Conservation (phyloP, 2,888 invertebrate genomes). For the Seira musarum region DNA sequence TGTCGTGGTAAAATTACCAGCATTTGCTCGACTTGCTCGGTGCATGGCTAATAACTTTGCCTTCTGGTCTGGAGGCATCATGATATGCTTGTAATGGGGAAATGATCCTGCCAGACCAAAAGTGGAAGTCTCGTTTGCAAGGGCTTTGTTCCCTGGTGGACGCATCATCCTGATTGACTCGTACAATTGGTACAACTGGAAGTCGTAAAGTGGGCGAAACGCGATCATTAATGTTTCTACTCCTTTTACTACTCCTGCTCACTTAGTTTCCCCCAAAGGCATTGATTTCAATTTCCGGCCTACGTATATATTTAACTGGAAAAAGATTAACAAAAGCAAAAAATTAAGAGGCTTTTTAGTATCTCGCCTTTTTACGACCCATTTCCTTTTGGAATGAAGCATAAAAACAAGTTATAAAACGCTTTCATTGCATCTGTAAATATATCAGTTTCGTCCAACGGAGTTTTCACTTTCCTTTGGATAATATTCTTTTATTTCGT, state of each 20-base stretch:
- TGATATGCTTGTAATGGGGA: conserved; percentile 59
- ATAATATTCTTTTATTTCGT: too few relatives aligned
- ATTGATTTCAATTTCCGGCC: not conserved
- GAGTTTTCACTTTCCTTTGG: too few relatives aligned
- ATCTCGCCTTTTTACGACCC: too few relatives aligned
- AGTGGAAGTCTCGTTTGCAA: conserved; percentile 49
- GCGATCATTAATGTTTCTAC: not conserved
- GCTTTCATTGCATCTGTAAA: too few relatives aligned
- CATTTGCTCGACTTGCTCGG: conserved; percentile 59
- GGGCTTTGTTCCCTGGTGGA: conserved; percentile 29
- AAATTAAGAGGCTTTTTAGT: too few relatives aligned
- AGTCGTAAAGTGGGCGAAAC: not conserved
- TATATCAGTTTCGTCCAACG: too few relatives aligned
- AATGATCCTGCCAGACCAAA: conserved; percentile 56
- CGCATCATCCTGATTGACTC: conserved; percentile 40
- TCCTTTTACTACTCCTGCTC: too few relatives aligned
- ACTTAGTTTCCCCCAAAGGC: not conserved
- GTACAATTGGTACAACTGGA: not conserved
- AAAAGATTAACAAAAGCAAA: too few relatives aligned
- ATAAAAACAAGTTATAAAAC: too few relatives aligned
- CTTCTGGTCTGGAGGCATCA: conserved; percentile 60
- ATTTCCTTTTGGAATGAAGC: too few relatives aligned
- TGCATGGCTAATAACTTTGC: conserved; percentile 62
- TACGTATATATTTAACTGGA: too few relatives aligned
- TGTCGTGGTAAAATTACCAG: conserved; percentile 40